Percentiles rank a stretch among this genome's conserved stretches.
phyloP scores from a whole-genome alignment of 2,888 invertebrate species.

The Napeogenes inachia region DNA sequence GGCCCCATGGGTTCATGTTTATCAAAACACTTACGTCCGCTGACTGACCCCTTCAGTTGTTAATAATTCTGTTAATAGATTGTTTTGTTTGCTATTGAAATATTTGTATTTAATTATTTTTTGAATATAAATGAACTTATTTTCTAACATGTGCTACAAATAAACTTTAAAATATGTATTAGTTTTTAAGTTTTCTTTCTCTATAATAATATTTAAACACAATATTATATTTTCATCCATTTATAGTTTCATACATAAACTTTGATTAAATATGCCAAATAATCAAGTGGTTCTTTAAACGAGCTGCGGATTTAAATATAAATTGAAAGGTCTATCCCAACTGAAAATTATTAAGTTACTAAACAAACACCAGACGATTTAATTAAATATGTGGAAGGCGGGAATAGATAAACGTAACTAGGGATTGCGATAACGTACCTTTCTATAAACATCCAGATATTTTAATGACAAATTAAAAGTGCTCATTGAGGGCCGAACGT shows the following conservation, averaged over 20 bases:
- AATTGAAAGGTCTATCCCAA: constrained; percentile 15
- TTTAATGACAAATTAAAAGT: constrained; percentile 61
- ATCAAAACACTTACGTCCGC: constrained; percentile 23
- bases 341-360: constrained; percentile 10
- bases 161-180: too few relatives aligned
- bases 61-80: constrained; percentile 5
- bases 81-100: constrained; percentile 2
- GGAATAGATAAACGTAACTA: constrained; percentile 43
- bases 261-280: background rate
- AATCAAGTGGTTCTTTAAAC: background rate
- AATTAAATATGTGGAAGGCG: constrained; percentile 56
- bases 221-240: background rate
- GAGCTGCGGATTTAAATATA: constrained; percentile 10
- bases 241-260: background rate
- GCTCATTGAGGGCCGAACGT: constrained; percentile 32
- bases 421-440: constrained; percentile 45
- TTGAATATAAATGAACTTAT: too few relatives aligned
- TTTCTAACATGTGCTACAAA: too few relatives aligned
- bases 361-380: constrained; percentile 32
- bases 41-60: constrained; percentile 3
- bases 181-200: too few relatives aligned
- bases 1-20: constrained; percentile 15
- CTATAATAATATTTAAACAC: too few relatives aligned
- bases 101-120: constrained; percentile 2
- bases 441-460: constrained; percentile 66